Evolutionary conservation across 2,113 vertebrate genomes (phyloP), one percentile per base, ranked within the genome.

Genomic region (Pogonocichla stellata): DNA sequence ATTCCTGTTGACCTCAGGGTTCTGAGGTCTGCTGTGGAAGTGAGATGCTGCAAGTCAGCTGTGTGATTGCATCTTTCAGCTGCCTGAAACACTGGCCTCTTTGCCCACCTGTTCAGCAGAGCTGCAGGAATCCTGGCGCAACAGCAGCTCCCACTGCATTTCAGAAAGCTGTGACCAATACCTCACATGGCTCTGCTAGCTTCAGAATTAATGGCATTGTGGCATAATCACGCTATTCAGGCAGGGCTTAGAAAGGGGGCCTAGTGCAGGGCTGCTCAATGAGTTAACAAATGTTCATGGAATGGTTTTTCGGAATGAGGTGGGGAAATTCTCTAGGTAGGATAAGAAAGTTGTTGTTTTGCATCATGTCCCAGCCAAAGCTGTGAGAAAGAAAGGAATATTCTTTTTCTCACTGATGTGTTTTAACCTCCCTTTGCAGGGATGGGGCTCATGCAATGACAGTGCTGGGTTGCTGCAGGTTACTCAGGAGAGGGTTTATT

Each of bases 351-450:
- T 29, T 82, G 66, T 69, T 90, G 58, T 18, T 86, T 64, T 92
- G 38, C 47, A 70, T 70, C 53, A 10, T 25, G 38, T 65, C 47
- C 42, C 40, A 86, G 56, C n/a, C 85, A 94, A 62, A 88, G 38
- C 47, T 90, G 56, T 62, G 74, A 83, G 84, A 51, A 43, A 90
- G 74, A 79, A 57, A 72, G 69, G 19, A 40, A 36, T 33, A 36
- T 56, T 93, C 29, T 82, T 58, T 70, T 34, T 92, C 53, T 77
- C 36, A 3, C 19, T 51, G 62, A 12, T 65, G 50, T 0, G 0
- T 56, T 86, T 94, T 91, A 88, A 77, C 81, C 43, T 74, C 50
- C 50, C 42, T 90, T 86, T 85, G 50, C 85, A 70, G 72, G 64
- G 64, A 47, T 36, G 60, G 28, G 56, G 25, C 40, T 93, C 47